Percentiles rank a stretch among this genome's conserved stretches.
phyloP scores from a whole-genome alignment of 1,140 invertebrate species.

The Dermatophagoides farinae region DNA sequence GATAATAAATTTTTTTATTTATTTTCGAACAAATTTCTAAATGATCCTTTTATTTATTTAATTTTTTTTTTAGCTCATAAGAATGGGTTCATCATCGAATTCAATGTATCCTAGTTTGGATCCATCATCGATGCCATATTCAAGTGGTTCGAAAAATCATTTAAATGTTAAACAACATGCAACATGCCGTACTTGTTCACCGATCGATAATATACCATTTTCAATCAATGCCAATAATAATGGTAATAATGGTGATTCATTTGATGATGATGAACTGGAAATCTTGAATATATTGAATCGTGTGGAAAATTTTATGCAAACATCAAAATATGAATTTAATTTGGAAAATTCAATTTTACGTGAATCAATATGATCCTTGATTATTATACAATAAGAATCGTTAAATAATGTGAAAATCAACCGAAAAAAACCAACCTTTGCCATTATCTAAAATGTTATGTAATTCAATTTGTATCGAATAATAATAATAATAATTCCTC shows the following conservation, averaged over 20 bases:
- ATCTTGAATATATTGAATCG: not conserved
- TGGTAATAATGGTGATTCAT: not conserved
- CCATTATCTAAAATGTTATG: no score
- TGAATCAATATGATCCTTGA: not conserved
- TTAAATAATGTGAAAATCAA: no score
- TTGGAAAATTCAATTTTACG: not conserved
- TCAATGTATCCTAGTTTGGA: not conserved
- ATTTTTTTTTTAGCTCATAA: conserved; percentile 1
- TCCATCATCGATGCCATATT: not conserved
- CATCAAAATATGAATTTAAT: conserved; percentile 1
- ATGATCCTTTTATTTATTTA: not conserved
- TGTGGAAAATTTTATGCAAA: not conserved
- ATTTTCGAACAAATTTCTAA: not conserved
- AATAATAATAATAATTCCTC: no score
- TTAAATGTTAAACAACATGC: not conserved
- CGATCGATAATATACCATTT: conserved; percentile 7
- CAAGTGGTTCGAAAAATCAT: not conserved
- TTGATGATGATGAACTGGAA: not conserved
- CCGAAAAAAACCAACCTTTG: no score
- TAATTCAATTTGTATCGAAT: no score
- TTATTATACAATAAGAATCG: no score
- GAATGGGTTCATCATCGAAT: conserved; percentile 1
- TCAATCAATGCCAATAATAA: not conserved
- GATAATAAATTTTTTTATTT: not conserved
- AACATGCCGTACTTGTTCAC: not conserved